These are phyloP conservation scores for Trichechus manatus DNA, from an alignment of 2,113 vertebrate species.

Conservation along the genomic window DNA sequence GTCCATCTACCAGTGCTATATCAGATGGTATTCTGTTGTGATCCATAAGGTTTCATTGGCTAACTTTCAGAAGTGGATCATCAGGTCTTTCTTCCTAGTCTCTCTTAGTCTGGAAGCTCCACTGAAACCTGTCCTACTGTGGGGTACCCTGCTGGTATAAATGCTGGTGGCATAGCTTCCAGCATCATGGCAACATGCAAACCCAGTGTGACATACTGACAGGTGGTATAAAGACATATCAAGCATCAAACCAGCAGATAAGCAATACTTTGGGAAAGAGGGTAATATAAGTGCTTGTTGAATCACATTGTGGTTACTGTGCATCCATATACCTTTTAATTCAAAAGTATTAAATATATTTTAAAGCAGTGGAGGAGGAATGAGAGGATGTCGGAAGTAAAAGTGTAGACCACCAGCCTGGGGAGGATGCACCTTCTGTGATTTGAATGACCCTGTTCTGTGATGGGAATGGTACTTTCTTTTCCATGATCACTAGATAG, in stretches of 20 bases:
- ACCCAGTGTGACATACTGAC: no score
- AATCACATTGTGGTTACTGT: neutral
- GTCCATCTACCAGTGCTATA: no score
- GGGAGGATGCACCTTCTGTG: neutral
- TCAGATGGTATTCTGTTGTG: no score
- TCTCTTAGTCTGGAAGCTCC: neutral
- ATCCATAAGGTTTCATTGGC: no score
- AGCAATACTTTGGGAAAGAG: neutral
- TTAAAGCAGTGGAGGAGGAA: neutral
- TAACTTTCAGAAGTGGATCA: no score
- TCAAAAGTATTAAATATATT: slow-evolving; percentile 25
- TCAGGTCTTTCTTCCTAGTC: no score
- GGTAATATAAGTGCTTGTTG: neutral
- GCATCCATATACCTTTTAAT: neutral
- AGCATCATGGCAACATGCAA: no score
- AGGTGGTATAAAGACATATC: neutral
- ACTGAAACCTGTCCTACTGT: neutral
- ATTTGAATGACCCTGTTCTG: neutral
- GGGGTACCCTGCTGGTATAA: neutral
- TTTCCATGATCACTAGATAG: neutral
- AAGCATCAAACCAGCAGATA: neutral
- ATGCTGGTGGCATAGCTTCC: neutral
- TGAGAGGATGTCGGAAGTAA: neutral
- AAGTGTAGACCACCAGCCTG: neutral
- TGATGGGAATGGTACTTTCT: neutral